These are phyloP conservation scores for Paramormyrops kingsleyae DNA, from an alignment of 2,113 vertebrate genomes.

Conservation along the genomic window DNA sequence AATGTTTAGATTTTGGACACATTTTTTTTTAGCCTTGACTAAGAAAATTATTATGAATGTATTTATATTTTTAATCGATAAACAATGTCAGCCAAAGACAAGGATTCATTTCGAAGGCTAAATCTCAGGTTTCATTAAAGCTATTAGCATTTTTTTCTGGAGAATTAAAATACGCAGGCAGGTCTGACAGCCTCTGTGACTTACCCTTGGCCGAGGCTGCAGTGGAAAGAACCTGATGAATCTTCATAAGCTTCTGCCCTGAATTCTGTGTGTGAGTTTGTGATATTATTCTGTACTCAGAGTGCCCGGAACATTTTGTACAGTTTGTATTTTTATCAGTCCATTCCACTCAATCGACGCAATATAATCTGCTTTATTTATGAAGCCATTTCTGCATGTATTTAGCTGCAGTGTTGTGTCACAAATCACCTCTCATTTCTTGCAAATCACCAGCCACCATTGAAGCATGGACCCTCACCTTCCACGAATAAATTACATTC, in stretches of 20 bases:
- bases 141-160: background rate
- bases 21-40: background rate
- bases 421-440: background rate
- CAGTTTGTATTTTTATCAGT: background rate
- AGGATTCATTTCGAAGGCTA: background rate
- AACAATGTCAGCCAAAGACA: background rate
- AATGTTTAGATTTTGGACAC: background rate
- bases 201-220: background rate
- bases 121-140: background rate
- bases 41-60: background rate
- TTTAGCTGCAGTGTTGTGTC: background rate
- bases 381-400: background rate
- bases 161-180: background rate
- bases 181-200: background rate
- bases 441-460: background rate
- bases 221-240: background rate
- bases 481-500: background rate
- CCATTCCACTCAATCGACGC: background rate
- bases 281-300: background rate
- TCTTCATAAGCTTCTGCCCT: background rate
- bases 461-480: background rate
- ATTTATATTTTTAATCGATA: background rate
- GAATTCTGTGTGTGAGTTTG: background rate
- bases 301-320: background rate
- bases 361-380: background rate